These are phyloP conservation scores for Cacatua alba DNA, from an alignment of 2,113 vertebrate species.

Conservation along the genomic window DNA sequence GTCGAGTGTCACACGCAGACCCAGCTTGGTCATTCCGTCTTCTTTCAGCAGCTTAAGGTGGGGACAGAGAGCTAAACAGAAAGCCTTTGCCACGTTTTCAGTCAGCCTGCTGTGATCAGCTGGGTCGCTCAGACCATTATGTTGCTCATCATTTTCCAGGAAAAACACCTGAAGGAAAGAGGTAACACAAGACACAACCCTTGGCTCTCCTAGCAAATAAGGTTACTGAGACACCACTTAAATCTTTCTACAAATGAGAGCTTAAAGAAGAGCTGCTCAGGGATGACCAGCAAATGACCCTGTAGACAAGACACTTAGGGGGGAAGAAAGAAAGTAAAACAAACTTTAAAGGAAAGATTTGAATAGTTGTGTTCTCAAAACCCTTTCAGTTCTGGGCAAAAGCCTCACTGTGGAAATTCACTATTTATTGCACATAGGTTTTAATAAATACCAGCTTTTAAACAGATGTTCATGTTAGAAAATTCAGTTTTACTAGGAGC, in stretches of 20 bases:
- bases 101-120: constrained; percentile 95
- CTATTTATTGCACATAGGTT: neutral
- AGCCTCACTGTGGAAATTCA: neutral
- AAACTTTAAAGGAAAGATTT: neutral
- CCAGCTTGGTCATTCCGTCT: constrained; percentile 96
- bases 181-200: neutral
- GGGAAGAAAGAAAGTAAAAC: too few relatives aligned
- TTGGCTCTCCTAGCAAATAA: neutral
- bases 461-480: neutral
- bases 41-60: constrained; percentile 96
- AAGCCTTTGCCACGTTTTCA: constrained; percentile 93
- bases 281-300: neutral
- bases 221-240: neutral
- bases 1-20: constrained; percentile 92
- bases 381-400: neutral
- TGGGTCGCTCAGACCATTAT: constrained; percentile 88
- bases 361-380: neutral
- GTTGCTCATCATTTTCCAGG: constrained; percentile 92
- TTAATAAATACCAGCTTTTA: neutral
- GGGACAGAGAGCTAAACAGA: constrained; percentile 93
- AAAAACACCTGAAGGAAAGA: constrained; percentile 88
- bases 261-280: neutral
- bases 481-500: neutral
- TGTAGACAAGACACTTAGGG: neutral
- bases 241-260: neutral